Percentiles rank a stretch among this genome's conserved stretches.
These are phyloP conservation scores for Acrobasis consociella DNA, from an alignment of 2,888 invertebrate species.

Conservation along the genomic window DNA sequence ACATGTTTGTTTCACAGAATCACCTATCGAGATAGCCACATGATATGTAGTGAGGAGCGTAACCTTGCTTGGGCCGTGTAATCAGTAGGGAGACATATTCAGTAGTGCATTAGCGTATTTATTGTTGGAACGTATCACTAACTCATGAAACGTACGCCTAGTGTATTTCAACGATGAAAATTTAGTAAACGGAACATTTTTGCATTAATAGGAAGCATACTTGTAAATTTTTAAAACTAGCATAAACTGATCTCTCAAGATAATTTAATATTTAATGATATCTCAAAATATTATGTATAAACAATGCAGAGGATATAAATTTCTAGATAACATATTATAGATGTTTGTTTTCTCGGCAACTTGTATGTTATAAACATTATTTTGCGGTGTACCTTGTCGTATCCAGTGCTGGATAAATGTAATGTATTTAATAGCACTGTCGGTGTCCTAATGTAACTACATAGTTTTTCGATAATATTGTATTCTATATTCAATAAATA, in stretches of 20 bases:
- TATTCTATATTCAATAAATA: constrained; percentile 81
- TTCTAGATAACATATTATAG: constrained; percentile 71
- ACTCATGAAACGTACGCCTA: constrained; percentile 64
- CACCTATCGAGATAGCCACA: constrained; percentile 49
- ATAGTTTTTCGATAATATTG: constrained; percentile 81
- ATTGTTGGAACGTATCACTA: constrained; percentile 69
- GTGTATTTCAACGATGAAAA: constrained; percentile 68
- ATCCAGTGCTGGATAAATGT: constrained; percentile 70
- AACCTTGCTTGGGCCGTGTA: constrained; percentile 71
- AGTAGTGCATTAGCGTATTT: constrained; percentile 75
- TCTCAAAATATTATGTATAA: constrained; percentile 77
- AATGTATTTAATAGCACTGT: constrained; percentile 73
- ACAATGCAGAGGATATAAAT: constrained; percentile 72
- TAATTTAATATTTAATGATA: constrained; percentile 76
- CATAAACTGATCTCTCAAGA: constrained; percentile 81
- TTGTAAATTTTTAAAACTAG: constrained; percentile 81
- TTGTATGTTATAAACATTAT: constrained; percentile 61
- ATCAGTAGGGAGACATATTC: constrained; percentile 67
- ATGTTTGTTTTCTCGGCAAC: constrained; percentile 66
- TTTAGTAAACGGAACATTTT: constrained; percentile 65
- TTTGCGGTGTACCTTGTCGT: constrained; percentile 67
- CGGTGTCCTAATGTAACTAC: constrained; percentile 76
- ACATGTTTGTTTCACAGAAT: constrained; percentile 49
- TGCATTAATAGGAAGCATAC: constrained; percentile 71
- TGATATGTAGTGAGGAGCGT: constrained; percentile 50